Conservation (phyloP, 2,113 vertebrate genomes). For the Muntiacus reevesi region DNA sequence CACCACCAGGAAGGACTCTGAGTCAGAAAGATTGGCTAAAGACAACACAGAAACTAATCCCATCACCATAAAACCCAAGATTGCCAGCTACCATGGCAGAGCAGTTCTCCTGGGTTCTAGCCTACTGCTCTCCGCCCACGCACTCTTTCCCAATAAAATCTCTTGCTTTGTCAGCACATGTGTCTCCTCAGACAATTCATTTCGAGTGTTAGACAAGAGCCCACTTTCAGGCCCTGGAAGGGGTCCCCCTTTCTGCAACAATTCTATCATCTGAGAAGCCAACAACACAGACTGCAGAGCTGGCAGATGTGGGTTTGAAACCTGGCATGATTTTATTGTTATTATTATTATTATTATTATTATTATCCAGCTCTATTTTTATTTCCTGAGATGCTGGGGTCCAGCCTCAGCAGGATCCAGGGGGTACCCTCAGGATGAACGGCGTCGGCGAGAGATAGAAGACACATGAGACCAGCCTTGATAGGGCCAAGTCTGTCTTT, state of each 20-base stretch:
- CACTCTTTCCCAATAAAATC: background rate
- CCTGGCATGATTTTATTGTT: background rate
- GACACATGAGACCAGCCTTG: too few relatives aligned
- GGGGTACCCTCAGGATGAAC: too few relatives aligned
- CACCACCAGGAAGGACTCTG: background rate
- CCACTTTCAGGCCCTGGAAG: background rate
- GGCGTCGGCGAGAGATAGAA: too few relatives aligned
- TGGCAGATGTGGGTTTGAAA: background rate
- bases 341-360: background rate
- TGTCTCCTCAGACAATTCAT: background rate
- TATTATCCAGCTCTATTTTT: background rate
- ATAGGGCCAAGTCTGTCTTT: too few relatives aligned
- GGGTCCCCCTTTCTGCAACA: background rate
- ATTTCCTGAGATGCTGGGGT: background rate
- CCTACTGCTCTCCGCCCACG: background rate
- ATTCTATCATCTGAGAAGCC: background rate
- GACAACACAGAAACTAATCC: background rate
- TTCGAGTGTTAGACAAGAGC: background rate
- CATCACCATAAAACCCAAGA: background rate
- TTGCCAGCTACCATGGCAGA: background rate
- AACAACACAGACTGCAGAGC: background rate
- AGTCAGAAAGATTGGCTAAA: background rate
- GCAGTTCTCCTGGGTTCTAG: background rate
- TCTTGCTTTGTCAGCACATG: background rate
- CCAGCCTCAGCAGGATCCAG: too few relatives aligned